Conservation (phyloP, 2,113 vertebrate species). For the Anhinga anhinga region DNA sequence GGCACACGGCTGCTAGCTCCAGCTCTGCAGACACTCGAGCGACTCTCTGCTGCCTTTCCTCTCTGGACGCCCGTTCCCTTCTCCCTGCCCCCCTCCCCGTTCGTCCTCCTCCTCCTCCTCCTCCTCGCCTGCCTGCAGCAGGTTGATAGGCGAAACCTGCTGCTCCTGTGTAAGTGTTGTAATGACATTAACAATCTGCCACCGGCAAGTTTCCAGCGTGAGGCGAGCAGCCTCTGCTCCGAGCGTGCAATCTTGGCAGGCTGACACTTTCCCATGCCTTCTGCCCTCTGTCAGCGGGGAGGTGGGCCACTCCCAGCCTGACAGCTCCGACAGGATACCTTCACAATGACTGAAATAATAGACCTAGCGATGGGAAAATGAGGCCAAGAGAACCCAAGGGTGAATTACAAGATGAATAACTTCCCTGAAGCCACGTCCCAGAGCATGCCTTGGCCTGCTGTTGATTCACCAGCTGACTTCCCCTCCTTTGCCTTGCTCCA, state of each 20-base stretch:
- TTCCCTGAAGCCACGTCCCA: slow-evolving; percentile 37
- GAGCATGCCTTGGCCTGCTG: slow-evolving; percentile 60
- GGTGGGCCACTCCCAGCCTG: slow-evolving; percentile 60
- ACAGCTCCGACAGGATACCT: slow-evolving; percentile 68
- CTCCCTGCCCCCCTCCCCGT: background rate
- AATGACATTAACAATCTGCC: slow-evolving; percentile 30
- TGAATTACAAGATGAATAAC: slow-evolving; percentile 53
- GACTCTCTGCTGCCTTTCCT: background rate
- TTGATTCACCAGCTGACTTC: slow-evolving; percentile 57
- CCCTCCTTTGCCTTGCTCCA: slow-evolving; percentile 5
- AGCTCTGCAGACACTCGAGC: background rate
- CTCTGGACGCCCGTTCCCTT: fast-evolving
- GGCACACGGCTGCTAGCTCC: fast-evolving
- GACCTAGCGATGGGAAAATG: slow-evolving; percentile 46
- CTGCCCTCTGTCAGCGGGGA: slow-evolving; percentile 53
- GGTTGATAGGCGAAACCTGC: slow-evolving; percentile 76
- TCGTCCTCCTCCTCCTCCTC: background rate
- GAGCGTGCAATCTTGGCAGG: slow-evolving; percentile 27
- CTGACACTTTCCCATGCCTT: slow-evolving; percentile 66
- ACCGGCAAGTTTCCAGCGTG: slow-evolving; percentile 42
- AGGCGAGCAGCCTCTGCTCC: slow-evolving; percentile 26
- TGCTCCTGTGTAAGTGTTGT: background rate
- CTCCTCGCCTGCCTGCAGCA: background rate
- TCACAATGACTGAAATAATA: slow-evolving; percentile 47
- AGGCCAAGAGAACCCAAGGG: slow-evolving; percentile 57